A percentile compares a stretch with the other conserved stretches of the same genome.
phyloP scores from a whole-genome alignment of 1,140 invertebrate species.

The Eumaeus atala region DNA sequence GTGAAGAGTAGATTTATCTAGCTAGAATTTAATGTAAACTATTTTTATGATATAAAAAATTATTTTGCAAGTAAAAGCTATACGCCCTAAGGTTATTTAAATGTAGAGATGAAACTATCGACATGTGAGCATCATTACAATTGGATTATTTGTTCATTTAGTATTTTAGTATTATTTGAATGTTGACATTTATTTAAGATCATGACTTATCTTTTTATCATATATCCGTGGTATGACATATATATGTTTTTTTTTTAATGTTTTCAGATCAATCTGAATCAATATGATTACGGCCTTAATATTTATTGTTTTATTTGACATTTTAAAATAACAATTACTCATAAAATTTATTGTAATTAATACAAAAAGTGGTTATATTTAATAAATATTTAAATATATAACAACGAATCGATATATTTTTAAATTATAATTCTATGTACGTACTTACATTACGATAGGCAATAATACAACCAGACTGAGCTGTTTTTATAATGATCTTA shows the following conservation, averaged over 20 bases:
- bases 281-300: background rate
- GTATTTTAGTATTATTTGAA: too few relatives aligned
- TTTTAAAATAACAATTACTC: background rate
- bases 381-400: slow-evolving; percentile 22
- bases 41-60: slow-evolving; percentile 24
- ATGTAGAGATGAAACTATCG: background rate
- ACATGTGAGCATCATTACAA: too few relatives aligned
- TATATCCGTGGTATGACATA: too few relatives aligned
- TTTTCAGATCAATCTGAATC: too few relatives aligned
- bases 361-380: slow-evolving; percentile 6
- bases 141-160: too few relatives aligned
- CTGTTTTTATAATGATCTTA: slow-evolving; percentile 34
- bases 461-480: slow-evolving; percentile 36
- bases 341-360: background rate
- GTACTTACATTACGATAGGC: slow-evolving; percentile 27
- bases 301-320: background rate
- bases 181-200: too few relatives aligned
- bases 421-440: slow-evolving; percentile 24
- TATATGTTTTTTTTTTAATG: too few relatives aligned
- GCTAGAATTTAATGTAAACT: slow-evolving; percentile 41
- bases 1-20: slow-evolving; percentile 41
- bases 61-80: slow-evolving; percentile 15
- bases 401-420: slow-evolving; percentile 28
- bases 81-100: slow-evolving; percentile 10
- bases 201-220: too few relatives aligned